Evolutionary conservation across 2,113 vertebrate species (phyloP).

Genomic region (human (Homo sapiens)): GRCh38 chr7:108326501-108327000

Average conservation of each 20-base stretch:
- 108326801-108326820: background rate
- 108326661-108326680: background rate
- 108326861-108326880: background rate
- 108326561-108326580: background rate
- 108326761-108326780: background rate
- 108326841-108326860: background rate
- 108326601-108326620: background rate
- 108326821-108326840: background rate
- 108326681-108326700: background rate
- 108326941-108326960: background rate
- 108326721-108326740: background rate
- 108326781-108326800: background rate
- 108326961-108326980: background rate
- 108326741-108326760: background rate
- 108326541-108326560: background rate
- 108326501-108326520: constrained; percentile 5
- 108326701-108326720: background rate
- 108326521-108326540: background rate
- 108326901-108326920: background rate
- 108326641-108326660: background rate
- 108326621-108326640: background rate
- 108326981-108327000: constrained; percentile 12
- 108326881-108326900: background rate
- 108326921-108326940: background rate
- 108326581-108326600: background rate